Percentiles rank a stretch among this genome's conserved stretches.
These are phyloP conservation scores for Cheilosia grossa DNA, from an alignment of 2,888 invertebrate genomes.

Conservation along the genomic window DNA sequence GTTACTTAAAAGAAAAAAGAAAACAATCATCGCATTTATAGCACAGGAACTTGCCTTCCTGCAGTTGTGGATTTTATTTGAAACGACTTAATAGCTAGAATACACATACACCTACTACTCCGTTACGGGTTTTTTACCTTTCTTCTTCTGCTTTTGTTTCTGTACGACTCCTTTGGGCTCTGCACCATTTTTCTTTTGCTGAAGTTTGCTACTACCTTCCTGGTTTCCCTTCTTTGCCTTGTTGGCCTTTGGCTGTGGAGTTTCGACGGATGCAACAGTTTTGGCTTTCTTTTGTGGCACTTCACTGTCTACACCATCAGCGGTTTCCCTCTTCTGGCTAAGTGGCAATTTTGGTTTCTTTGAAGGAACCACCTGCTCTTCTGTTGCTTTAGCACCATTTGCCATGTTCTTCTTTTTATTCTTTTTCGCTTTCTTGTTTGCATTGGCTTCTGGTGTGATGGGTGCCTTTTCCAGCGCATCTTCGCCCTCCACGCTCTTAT, in stretches of 20 bases:
- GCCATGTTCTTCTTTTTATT: slow-evolving; percentile 3
- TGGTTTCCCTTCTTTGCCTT: neutral
- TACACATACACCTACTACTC: slow-evolving; percentile 14
- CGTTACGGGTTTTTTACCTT: neutral
- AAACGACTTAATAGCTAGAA: slow-evolving; percentile 26
- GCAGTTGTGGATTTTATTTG: slow-evolving; percentile 10
- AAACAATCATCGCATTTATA: neutral
- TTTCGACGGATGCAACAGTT: neutral
- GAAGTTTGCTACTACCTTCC: neutral
- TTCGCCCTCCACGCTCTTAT: neutral
- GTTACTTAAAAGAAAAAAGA: neutral
- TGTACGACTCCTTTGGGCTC: neutral
- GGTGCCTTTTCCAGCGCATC: slow-evolving; percentile 1
- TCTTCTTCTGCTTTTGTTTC: slow-evolving; percentile 14
- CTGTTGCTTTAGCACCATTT: neutral
- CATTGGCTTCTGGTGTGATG: neutral
- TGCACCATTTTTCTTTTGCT: slow-evolving; percentile 10
- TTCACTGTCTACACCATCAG: neutral
- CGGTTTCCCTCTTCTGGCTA: neutral
- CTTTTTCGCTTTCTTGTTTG: slow-evolving; percentile 2
- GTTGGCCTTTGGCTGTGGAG: neutral
- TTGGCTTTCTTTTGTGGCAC: slow-evolving; percentile 20
- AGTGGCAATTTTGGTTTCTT: slow-evolving; percentile 10
- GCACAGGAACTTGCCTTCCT: slow-evolving; percentile 4
- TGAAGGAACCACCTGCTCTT: neutral